phyloP scores from a whole-genome alignment of 1,140 invertebrate genomes.

The Leptestheria dahalacensis region DNA sequence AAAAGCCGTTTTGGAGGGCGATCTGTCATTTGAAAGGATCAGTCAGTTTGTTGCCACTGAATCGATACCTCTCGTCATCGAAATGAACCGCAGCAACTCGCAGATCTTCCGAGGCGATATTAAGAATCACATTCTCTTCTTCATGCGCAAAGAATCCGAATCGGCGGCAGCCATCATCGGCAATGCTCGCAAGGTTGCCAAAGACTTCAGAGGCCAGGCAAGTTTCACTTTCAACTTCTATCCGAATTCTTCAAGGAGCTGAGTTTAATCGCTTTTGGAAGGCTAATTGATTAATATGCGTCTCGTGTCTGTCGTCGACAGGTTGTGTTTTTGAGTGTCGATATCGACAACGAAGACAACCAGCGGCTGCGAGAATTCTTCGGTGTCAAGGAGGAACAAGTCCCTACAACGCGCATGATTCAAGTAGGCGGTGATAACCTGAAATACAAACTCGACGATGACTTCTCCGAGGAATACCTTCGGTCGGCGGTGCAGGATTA shows the following conservation, averaged over 20 bases:
- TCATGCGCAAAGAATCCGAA: constrained; percentile 68
- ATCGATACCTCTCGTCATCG: constrained; percentile 80
- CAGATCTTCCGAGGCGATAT: constrained; percentile 96
- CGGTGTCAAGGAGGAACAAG: constrained; percentile 83
- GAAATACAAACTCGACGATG: constrained; percentile 85
- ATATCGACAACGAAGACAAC: constrained; percentile 90
- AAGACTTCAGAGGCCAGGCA: constrained; percentile 76
- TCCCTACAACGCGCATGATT: constrained; percentile 84
- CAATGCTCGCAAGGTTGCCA: constrained; percentile 59
- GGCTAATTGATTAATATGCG: background rate
- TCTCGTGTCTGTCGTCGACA: too few species aligned
- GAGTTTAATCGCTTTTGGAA: too few species aligned
- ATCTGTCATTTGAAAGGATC: constrained; percentile 47
- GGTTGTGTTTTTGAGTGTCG: constrained; percentile 85
- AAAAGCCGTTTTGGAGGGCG: constrained; percentile 52
- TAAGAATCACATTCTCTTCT: constrained; percentile 88
- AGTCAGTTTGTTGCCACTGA: constrained; percentile 75
- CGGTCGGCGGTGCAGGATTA: constrained; percentile 72
- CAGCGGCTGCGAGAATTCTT: constrained; percentile 97
- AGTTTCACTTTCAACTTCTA: constrained; percentile 8
- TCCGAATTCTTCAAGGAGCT: too few species aligned
- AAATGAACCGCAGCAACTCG: constrained; percentile 95
- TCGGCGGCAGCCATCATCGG: constrained; percentile 42
- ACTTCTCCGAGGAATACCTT: constrained; percentile 60
- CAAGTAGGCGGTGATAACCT: constrained; percentile 92